These are phyloP conservation scores for Oopsacas minuta DNA, from an alignment of 37 sponge, comb jelly and placozoan species.

Conservation along the genomic window DNA sequence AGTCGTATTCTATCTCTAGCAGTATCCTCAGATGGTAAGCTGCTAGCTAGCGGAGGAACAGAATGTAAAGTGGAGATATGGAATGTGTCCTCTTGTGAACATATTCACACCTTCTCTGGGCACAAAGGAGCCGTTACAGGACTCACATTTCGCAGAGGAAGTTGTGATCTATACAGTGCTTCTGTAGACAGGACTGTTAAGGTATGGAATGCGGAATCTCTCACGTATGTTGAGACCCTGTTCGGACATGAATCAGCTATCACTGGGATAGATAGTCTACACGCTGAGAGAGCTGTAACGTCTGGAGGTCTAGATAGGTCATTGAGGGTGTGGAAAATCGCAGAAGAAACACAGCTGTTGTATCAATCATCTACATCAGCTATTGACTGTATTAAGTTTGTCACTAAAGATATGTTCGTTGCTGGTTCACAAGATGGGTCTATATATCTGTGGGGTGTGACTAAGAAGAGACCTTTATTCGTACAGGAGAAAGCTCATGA, in stretches of 20 bases:
- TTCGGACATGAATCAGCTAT: slow-evolving; percentile 88
- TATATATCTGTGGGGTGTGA: slow-evolving; percentile 64
- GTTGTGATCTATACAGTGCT: slow-evolving; percentile 79
- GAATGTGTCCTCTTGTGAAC: slow-evolving; percentile 43
- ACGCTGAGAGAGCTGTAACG: slow-evolving; percentile 72
- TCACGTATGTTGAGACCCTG: slow-evolving; percentile 92
- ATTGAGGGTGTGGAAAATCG: slow-evolving; percentile 75
- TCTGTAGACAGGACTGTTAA: slow-evolving; percentile 84
- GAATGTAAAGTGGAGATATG: slow-evolving; percentile 66
- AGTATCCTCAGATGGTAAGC: slow-evolving; percentile 66
- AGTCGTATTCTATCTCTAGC: slow-evolving; percentile 66
- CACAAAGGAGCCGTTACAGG: slow-evolving; percentile 72
- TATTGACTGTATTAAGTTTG: slow-evolving; percentile 62
- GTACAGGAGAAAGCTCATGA: not conserved
- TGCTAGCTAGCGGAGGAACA: slow-evolving; percentile 82
- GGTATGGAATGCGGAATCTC: slow-evolving; percentile 88
- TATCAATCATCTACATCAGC: slow-evolving; percentile 74
- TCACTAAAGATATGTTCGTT: slow-evolving; percentile 76
- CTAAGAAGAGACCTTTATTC: slow-evolving; percentile 82
- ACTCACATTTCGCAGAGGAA: slow-evolving; percentile 55
- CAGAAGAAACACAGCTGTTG: slow-evolving; percentile 88
- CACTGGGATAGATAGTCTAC: slow-evolving; percentile 74
- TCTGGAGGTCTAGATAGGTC: slow-evolving; percentile 70
- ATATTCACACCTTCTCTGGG: slow-evolving; percentile 73
- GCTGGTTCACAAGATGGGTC: slow-evolving; percentile 90